Percentiles rank a stretch among this genome's conserved stretches.
Conservation (phyloP, 2,113 vertebrate species). For the human region GRCh38 chr11:95079001-95079500, state of each 20-base stretch:
- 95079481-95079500: not conserved
- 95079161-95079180: not conserved
- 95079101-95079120: not conserved
- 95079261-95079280: not conserved
- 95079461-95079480: not conserved
- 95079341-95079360: not conserved
- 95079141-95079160: not conserved
- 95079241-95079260: not conserved
- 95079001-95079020: not conserved
- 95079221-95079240: not conserved
- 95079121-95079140: not conserved
- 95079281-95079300: not conserved
- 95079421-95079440: not conserved
- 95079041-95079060: not conserved
- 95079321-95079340: not conserved
- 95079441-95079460: not conserved
- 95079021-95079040: not conserved
- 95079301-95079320: not conserved
- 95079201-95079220: not conserved
- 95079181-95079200: not conserved
- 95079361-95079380: not conserved
- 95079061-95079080: not conserved
- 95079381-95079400: not conserved
- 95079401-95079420: not conserved
- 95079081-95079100: not conserved